Evolutionary conservation across 2,888 invertebrate species (phyloP), one percentile per base, ranked within the genome.

Genomic region (Mythimna ferrago): DNA sequence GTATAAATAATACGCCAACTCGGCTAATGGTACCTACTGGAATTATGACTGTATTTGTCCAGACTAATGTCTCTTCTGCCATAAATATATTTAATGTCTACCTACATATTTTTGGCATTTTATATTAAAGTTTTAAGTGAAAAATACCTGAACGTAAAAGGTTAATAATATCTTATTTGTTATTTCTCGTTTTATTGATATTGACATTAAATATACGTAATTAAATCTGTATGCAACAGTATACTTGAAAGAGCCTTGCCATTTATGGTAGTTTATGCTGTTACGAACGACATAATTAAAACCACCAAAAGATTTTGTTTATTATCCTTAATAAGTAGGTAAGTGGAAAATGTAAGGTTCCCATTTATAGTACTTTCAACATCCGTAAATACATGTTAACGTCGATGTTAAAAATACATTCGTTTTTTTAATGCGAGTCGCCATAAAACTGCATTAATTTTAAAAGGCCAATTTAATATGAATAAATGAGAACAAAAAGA

Each of bases 231-330:
- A 62, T 44, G 21, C 32, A 77, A 64, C 58, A 56, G 61, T 66
- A 71, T 41, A 66, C 57, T 38, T 61, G 35, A 51, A 70, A 73
- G 14, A 76, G 44, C 74, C 53, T 75, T 73, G 60, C 70, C 71
- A 53, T 76, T 73, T 82, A 67, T 9, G 67, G 70, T 51, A 64
- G 73, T 76, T 73, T 71, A 77, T 83, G 69, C 64, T 56, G 38
- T 66, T 68, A 58, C 60, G 66, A 70, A 64, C 64, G 74, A 72
- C 53, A 51, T 69, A 86, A 80, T 85, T 82, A 78, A 77, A 82
- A 63, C 21, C 38, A 73, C 76, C 73, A 62, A 83, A 78, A 60
- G 67, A 71, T 62, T 75, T 83, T 73, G 62, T 75, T 83, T 76
- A 83, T 61, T 73, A 65, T 74, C 73, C 65, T 64, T 82, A 83